Conservation (phyloP, 2,797 vertebrate species). For the Pseudochirops corinnae region DNA sequence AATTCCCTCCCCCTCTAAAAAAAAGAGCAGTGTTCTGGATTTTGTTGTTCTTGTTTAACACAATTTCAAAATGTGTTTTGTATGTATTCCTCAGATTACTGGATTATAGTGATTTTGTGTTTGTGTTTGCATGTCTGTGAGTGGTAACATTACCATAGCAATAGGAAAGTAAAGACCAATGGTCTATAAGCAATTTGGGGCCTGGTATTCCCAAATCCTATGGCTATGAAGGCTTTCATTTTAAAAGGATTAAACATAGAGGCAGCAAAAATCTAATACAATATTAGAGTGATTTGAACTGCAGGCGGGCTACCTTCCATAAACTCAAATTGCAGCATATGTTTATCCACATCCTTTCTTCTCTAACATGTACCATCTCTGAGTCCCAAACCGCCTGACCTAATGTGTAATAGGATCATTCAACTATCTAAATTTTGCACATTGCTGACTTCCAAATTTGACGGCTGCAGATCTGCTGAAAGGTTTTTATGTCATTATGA, state of each 20-base stretch:
- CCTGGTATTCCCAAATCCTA: background rate
- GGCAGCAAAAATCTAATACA: background rate
- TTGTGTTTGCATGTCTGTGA: constrained; percentile 5
- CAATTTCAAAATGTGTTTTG: background rate
- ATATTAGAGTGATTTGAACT: background rate
- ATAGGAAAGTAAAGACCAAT: constrained; percentile 8
- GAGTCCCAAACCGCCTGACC: background rate
- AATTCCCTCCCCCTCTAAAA: background rate
- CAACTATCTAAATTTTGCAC: background rate
- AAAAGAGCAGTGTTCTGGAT: background rate
- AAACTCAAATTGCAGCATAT: background rate
- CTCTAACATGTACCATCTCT: background rate
- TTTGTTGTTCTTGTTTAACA: constrained; percentile 21
- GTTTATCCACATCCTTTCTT: background rate
- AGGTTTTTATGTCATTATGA: background rate
- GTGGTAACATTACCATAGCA: background rate
- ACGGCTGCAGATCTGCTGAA: background rate
- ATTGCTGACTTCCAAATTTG: constrained; percentile 9
- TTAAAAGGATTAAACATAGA: constrained; percentile 10
- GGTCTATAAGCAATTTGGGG: background rate
- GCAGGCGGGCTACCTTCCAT: background rate
- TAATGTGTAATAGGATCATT: background rate
- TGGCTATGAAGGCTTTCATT: constrained; percentile 6
- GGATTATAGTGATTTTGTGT: background rate
- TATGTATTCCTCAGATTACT: background rate